Conservation (phyloP, 2,113 vertebrate genomes). For the Xenopus borealis region DNA sequence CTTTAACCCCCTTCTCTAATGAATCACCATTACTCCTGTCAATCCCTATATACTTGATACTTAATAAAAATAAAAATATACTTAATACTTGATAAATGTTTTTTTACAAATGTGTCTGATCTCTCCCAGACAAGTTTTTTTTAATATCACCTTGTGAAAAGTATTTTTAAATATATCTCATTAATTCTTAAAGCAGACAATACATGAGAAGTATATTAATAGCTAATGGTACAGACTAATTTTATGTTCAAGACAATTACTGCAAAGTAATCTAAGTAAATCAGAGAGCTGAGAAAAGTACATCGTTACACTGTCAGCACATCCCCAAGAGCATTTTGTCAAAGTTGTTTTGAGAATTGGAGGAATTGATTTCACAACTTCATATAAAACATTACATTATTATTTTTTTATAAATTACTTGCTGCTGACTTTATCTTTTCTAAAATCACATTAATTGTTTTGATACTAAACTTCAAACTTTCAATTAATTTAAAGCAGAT, state of each 20-base stretch:
- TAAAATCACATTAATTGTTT: too few species aligned
- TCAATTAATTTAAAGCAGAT: too few species aligned
- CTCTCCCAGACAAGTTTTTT: too few species aligned
- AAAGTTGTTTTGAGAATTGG: slow-evolving; percentile 33
- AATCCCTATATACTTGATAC: too few species aligned
- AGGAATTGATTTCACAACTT: slow-evolving; percentile 22
- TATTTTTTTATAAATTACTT: too few species aligned
- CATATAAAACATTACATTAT: not conserved
- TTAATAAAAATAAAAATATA: too few species aligned
- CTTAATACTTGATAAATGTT: too few species aligned
- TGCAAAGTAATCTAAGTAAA: slow-evolving; percentile 40
- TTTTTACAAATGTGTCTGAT: too few species aligned
- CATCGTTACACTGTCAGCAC: slow-evolving; percentile 36
- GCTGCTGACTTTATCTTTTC: too few species aligned
- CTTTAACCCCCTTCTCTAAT: too few species aligned
- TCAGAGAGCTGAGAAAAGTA: slow-evolving; percentile 36
- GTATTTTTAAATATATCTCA: slow-evolving; percentile 10
- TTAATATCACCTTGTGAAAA: not conserved
- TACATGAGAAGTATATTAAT: slow-evolving; percentile 37
- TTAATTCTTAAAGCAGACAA: slow-evolving; percentile 29
- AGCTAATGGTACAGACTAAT: slow-evolving; percentile 23
- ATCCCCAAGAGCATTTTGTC: slow-evolving; percentile 37
- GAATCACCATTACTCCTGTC: too few species aligned
- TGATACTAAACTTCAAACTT: too few species aligned
- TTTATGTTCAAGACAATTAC: slow-evolving; percentile 40